Percentiles rank a stretch among this genome's conserved stretches.
Evolutionary conservation across 2,797 vertebrate genomes (phyloP).

Genomic region (Sebastiscus tertius): DNA sequence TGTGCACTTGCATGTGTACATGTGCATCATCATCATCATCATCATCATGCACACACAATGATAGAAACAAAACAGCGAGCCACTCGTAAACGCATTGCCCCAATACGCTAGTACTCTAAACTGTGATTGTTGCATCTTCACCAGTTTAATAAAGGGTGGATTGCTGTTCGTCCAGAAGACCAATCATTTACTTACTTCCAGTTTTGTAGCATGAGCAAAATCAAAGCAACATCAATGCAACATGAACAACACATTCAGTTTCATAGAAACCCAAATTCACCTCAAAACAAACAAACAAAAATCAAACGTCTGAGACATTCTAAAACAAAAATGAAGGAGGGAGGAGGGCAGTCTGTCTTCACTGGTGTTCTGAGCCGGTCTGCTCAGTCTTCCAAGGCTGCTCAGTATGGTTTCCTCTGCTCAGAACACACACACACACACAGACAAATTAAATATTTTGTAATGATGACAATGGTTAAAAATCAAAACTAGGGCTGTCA

Average conservation of each 20-base stretch:
- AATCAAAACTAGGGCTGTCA: too few species aligned
- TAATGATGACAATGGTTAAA: neutral
- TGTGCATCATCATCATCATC: neutral
- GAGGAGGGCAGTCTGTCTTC: neutral
- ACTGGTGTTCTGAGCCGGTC: neutral
- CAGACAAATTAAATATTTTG: neutral
- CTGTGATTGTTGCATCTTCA: neutral
- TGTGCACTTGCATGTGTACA: neutral
- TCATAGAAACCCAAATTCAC: slow-evolving; percentile 31
- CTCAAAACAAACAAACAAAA: neutral
- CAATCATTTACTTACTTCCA: neutral
- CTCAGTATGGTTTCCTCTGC: slow-evolving; percentile 68
- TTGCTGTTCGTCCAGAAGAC: neutral
- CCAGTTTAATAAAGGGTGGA: neutral
- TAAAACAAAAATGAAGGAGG: neutral
- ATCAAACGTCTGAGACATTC: neutral
- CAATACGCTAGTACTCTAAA: neutral
- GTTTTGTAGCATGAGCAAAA: neutral
- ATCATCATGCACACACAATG: neutral
- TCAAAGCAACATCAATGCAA: neutral
- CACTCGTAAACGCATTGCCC: neutral
- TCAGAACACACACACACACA: slow-evolving; percentile 26
- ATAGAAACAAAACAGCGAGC: neutral
- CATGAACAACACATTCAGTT: neutral
- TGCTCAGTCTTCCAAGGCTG: neutral